Evolutionary conservation across 2,113 vertebrate species (phyloP), one percentile per base, ranked within the genome.

Genomic region (Odobenus rosmarus): DNA sequence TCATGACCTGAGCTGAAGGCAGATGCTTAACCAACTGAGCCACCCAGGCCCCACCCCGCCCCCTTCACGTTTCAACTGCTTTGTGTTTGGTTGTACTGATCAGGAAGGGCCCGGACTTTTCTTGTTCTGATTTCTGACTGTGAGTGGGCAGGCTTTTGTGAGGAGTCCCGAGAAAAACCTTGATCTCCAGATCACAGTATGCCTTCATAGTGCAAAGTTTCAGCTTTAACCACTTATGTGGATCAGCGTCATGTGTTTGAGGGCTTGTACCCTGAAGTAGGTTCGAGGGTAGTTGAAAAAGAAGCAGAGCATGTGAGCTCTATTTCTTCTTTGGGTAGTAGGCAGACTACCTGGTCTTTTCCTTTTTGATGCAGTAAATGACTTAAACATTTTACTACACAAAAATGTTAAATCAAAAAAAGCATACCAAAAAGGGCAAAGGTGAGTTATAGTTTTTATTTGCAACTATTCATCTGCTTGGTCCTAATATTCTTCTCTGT

Each of bases 51-150:
- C 46, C 8, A 7, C 46, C 46, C 46, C 46, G 8, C 46, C 10
- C 64, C 11, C 33, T 93, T 86, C 36, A 36, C 3, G 15, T 84
- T 90, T 74, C 13, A 88, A 42, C 51, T 64, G 76, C 39, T 88
- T 88, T 46, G 13, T 33, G 85, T 97, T 74, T 74, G 59, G 53
- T 83, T 88, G 39, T 88, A 7, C 42, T 69, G 42, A 93, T 69
- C 24, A 64, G 31, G 79, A 55, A 49, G 36, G 46, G 77, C 31
- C 62, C 18, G 67, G 49, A 71, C 57, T 87, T 96, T 94, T 46
- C 36, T 97, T 94, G 19, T 82, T 91, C 28, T 84, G 85, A 33
- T 82, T 88, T 72, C 53, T 93, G 89, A 86, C 79, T 92, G 62
- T 79, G 49, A 97, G 74, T 26, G 67, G 90, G 36, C n/a, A 94